Percentiles rank a stretch among this genome's conserved stretches.
Evolutionary conservation across 2,113 vertebrate genomes (phyloP).

Genomic region (Pterocles burchelli): DNA sequence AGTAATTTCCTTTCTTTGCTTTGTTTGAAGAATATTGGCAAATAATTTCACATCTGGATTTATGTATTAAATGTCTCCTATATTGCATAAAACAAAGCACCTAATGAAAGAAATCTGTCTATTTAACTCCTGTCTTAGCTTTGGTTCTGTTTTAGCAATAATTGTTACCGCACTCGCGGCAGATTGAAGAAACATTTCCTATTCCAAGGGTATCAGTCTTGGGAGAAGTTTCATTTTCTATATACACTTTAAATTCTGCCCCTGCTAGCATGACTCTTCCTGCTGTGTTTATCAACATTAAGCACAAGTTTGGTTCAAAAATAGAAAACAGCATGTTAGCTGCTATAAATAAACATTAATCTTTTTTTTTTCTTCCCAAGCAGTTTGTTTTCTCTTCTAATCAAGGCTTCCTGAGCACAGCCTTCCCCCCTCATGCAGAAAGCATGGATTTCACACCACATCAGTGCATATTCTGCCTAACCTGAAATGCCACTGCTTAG

Average conservation of each 20-base stretch:
- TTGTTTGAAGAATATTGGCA: slow-evolving; percentile 28
- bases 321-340: neutral
- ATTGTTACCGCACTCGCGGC: neutral
- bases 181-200: neutral
- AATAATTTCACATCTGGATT: slow-evolving; percentile 49
- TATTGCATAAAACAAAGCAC: slow-evolving; percentile 24
- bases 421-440: neutral
- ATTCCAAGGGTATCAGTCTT: neutral
- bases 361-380: neutral
- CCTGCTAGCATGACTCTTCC: neutral
- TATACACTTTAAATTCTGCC: neutral
- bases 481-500: neutral
- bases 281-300: neutral
- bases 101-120: slow-evolving; percentile 44
- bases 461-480: neutral
- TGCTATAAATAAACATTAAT: neutral
- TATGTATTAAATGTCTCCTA: slow-evolving; percentile 6
- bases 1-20: slow-evolving; percentile 23
- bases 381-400: neutral
- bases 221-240: neutral
- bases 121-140: neutral
- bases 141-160: slow-evolving; percentile 10
- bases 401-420: neutral
- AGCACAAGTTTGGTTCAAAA: neutral
- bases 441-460: neutral